Evolutionary conservation across 1,140 invertebrate genomes (phyloP), one percentile per base, ranked within the genome.

Genomic region (Drosophila yakuba): DNA sequence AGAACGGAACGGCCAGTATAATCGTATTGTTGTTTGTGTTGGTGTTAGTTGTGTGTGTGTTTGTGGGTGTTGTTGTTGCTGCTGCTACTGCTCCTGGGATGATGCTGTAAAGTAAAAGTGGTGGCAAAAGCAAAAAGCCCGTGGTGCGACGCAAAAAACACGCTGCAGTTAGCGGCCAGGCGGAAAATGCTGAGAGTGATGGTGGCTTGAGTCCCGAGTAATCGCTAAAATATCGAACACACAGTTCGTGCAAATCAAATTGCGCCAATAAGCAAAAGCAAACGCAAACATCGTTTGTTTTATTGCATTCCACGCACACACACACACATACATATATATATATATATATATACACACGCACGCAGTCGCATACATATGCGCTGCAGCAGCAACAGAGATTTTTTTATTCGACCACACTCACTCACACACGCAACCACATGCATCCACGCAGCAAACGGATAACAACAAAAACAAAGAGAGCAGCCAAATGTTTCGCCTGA

Each of bases 221-320:
- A 38, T 41, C 66, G 59, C 41, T 36, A 64, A 54, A 55, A 56
- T 68, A 77, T 67, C 62, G 47, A 60, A 58, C 50, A 71, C 48
- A 69, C 48, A 71, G 43, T 73, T 58, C 62, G 84, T 78, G 80
- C 74, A 74, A 58, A 80, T 32, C 32, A 80, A 90, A 90, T 83
- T 90, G 86, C 86, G 86, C 86, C 88, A 90, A 90, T 90, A 90
- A 90, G 86, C 86, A 68, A 82, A 68, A 59, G 50, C 68, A 68
- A 61, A 79, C 59, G 77, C 78, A 77, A 63, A 78, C 69, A 62
- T 63, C 57, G 60, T 63, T 63, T 63, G 60, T 62, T 62, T 62
- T 62, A 62, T 62, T 62, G 60, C 60, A 63, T 60, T 63, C 68
- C 82, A 71, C 64, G 43, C 69, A 62, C 71, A 51, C 69, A 60